Conservation (phyloP, 2,113 vertebrate genomes). For the Hemibagrus wyckioides region DNA sequence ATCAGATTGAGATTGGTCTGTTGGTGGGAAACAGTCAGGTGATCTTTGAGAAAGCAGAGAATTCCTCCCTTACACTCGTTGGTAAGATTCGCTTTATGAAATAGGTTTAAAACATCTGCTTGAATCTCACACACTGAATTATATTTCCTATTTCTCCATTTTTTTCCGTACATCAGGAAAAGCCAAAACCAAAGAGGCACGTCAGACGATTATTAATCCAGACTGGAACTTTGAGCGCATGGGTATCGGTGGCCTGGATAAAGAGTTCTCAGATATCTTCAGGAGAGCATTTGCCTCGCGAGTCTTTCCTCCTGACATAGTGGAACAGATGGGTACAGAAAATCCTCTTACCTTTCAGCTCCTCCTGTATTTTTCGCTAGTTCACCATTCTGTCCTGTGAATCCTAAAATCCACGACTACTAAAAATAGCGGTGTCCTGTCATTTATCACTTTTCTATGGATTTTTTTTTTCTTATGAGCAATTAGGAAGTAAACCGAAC, state of each 20-base stretch:
- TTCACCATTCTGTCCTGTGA: neutral
- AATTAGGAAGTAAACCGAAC: neutral
- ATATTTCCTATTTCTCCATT: neutral
- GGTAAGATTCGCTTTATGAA: slow-evolving; percentile 73
- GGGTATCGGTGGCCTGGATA: slow-evolving; percentile 97
- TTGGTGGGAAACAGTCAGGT: slow-evolving; percentile 97
- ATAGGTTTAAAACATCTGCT: neutral
- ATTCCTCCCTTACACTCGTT: slow-evolving; percentile 90
- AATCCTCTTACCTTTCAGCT: too few relatives aligned
- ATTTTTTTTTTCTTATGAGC: neutral
- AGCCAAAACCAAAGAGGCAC: slow-evolving; percentile 93
- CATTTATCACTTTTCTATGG: neutral
- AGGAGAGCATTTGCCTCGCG: slow-evolving; percentile 94
- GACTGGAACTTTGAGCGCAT: slow-evolving; percentile 99
- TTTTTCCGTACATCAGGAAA: slow-evolving; percentile 76
- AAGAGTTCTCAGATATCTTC: slow-evolving; percentile 96
- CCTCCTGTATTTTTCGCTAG: neutral
- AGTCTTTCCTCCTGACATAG: slow-evolving; percentile 96
- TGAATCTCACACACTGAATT: neutral
- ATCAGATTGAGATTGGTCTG: slow-evolving; percentile 90
- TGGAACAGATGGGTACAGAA: slow-evolving; percentile 94
- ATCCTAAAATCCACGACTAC: neutral
- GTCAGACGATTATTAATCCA: slow-evolving; percentile 97
- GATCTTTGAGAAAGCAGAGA: slow-evolving; percentile 96
- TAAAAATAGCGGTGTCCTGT: neutral